phyloP scores from a whole-genome alignment of 1,140 invertebrate species.

The Pentalonia nigronervosa region DNA sequence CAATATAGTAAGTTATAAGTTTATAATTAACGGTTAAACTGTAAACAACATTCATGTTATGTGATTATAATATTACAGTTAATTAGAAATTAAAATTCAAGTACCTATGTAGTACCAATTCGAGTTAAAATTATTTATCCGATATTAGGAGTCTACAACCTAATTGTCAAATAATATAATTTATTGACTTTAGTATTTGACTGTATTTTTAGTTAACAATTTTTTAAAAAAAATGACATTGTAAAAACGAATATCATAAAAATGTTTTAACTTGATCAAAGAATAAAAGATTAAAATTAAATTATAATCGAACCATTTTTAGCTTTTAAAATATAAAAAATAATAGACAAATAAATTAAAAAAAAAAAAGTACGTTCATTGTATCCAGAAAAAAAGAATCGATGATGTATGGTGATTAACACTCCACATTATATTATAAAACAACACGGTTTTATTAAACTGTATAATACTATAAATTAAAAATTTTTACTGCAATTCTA shows the following conservation, averaged over 20 bases:
- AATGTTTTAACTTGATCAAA: not conserved
- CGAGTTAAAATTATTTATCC: not conserved
- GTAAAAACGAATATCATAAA: not conserved
- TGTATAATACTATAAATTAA: not conserved
- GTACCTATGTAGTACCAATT: too few relatives aligned
- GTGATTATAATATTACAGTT: too few relatives aligned
- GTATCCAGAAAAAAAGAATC: not conserved
- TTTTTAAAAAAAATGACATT: not conserved
- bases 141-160: not conserved
- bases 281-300: not conserved
- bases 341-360: not conserved
- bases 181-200: not conserved
- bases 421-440: not conserved
- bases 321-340: not conserved
- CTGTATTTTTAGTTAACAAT: not conserved
- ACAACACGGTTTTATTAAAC: not conserved
- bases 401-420: not conserved
- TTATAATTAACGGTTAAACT: too few relatives aligned
- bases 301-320: not conserved
- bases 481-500: not conserved
- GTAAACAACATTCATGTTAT: too few relatives aligned
- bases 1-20: too few relatives aligned
- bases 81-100: too few relatives aligned
- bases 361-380: not conserved
- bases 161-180: not conserved